These are phyloP conservation scores for Drosophila lini DNA, from an alignment of 1,140 invertebrate genomes.

Conservation along the genomic window DNA sequence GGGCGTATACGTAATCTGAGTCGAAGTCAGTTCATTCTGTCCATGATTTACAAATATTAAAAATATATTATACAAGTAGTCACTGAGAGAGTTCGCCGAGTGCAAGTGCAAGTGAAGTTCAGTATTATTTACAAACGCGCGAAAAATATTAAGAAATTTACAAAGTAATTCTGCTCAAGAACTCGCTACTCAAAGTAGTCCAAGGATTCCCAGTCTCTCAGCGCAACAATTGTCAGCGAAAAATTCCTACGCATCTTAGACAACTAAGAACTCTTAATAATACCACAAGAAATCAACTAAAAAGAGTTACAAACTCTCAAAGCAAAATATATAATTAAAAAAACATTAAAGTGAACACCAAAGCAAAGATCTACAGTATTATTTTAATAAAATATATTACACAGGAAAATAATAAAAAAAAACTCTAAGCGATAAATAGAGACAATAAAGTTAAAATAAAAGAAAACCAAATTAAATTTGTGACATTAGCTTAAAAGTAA, in stretches of 20 bases:
- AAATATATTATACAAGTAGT: constrained; percentile 42
- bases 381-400: constrained; percentile 44
- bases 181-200: constrained; percentile 52
- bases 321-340: constrained; percentile 3
- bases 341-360: constrained; percentile 33
- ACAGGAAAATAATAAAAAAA: not conserved
- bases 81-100: constrained; percentile 43
- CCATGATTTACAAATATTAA: constrained; percentile 48
- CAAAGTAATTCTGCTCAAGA: constrained; percentile 37
- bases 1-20: constrained; percentile 53
- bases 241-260: constrained; percentile 43
- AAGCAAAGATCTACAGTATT: constrained; percentile 51
- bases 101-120: constrained; percentile 51
- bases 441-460: constrained; percentile 54
- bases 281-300: constrained; percentile 1
- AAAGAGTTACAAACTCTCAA: constrained; percentile 55
- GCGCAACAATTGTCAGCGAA: constrained; percentile 49
- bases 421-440: constrained; percentile 45
- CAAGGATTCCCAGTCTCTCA: constrained; percentile 37
- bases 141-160: constrained; percentile 23
- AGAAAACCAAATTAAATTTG: constrained; percentile 47
- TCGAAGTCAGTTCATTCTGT: constrained; percentile 54
- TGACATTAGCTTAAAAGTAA: constrained; percentile 41
- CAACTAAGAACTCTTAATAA: constrained; percentile 23
- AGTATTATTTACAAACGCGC: constrained; percentile 52